Evolutionary conservation across 1,140 invertebrate species (phyloP).

Genomic region (Bradynema listronoti): DNA sequence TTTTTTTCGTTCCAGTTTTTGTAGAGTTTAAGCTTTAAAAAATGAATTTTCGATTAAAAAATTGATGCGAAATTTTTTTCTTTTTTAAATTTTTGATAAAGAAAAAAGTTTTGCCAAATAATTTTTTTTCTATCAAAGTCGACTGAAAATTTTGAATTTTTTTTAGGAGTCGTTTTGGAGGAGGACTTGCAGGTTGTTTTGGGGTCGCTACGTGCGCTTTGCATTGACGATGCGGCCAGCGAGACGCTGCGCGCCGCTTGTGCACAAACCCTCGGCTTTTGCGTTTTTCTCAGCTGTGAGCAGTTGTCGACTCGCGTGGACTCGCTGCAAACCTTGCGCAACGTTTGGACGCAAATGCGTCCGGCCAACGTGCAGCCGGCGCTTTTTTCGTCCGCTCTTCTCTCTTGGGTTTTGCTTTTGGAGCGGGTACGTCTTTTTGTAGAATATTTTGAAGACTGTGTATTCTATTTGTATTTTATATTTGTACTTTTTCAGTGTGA

Average conservation of each 20-base stretch:
- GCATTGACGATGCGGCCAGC: conserved; percentile 1
- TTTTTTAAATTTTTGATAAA: too few species aligned
- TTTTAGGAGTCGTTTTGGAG: conserved; percentile 22
- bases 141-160: too few species aligned
- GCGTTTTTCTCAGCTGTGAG: conserved; percentile 39
- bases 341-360: conserved; percentile 30
- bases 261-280: conserved; percentile 37
- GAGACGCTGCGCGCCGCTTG: conserved; percentile 20
- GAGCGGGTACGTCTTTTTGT: conserved; percentile 25
- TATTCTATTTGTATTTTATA: conserved; percentile 12
- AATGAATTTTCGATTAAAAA: conserved; percentile 13
- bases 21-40: too few species aligned
- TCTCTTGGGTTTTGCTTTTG: conserved; percentile 33
- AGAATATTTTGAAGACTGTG: conserved; percentile 5
- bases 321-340: conserved; percentile 25
- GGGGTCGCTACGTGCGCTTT: conserved; percentile 11
- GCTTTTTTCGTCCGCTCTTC: conserved; percentile 28
- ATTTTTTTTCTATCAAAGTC: conserved; percentile 14
- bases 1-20: too few species aligned
- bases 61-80: not conserved
- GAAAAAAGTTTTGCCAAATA: too few species aligned
- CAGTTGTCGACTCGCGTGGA: conserved; percentile 30
- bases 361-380: conserved; percentile 13
- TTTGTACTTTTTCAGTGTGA: conserved; percentile 25
- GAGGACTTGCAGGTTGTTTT: conserved; percentile 16